Evolutionary conservation across 2,888 invertebrate genomes (phyloP).

Genomic region (Lasioglossum oenotherae): DNA sequence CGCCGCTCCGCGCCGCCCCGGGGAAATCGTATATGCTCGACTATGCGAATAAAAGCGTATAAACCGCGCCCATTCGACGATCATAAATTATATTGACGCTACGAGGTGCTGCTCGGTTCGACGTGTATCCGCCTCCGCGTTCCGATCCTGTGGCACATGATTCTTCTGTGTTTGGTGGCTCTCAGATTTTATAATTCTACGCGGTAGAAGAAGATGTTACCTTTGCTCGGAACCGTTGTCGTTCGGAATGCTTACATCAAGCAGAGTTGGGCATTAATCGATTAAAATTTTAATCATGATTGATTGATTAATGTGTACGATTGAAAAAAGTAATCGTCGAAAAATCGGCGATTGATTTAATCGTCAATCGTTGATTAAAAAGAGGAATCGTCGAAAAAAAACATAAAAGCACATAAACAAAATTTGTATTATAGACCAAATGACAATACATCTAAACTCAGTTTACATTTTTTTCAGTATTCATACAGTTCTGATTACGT

Average conservation of each 20-base stretch:
- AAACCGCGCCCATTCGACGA: conserved; percentile 35
- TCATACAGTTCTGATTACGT: too few relatives aligned
- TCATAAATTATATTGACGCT: conserved; percentile 34
- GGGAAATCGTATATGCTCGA: conserved; percentile 48
- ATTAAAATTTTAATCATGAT: too few relatives aligned
- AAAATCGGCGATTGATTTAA: too few relatives aligned
- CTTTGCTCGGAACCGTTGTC: neutral
- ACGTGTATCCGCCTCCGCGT: neutral
- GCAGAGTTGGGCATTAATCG: too few relatives aligned
- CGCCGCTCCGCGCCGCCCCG: conserved; percentile 6
- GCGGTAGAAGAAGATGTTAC: neutral
- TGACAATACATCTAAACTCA: too few relatives aligned
- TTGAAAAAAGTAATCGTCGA: too few relatives aligned
- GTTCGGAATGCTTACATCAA: neutral
- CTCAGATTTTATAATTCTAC: neutral
- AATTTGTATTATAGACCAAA: too few relatives aligned
- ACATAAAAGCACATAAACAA: too few relatives aligned
- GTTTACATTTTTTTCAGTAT: too few relatives aligned
- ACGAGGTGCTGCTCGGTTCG: neutral
- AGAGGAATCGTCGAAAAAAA: too few relatives aligned
- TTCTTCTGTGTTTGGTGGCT: neutral
- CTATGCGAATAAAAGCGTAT: conserved; percentile 48
- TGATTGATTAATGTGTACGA: too few relatives aligned
- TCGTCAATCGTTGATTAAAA: too few relatives aligned
- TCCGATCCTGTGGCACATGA: neutral